Evolutionary conservation across 2,113 vertebrate genomes (phyloP).

Genomic region (Chionis minor): DNA sequence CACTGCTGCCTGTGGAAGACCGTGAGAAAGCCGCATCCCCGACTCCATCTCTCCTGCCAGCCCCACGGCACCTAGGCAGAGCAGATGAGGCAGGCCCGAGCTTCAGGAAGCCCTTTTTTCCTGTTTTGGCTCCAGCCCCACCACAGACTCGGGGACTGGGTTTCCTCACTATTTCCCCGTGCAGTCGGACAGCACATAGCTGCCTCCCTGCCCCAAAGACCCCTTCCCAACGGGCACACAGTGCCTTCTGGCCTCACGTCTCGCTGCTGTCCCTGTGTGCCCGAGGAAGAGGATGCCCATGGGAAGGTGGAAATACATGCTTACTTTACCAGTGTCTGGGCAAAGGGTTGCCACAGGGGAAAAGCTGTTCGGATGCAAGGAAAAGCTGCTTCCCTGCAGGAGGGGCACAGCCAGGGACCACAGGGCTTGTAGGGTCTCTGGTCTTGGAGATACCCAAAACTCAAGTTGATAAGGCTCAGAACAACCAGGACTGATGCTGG

Average conservation of each 20-base stretch:
- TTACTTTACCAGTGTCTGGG: too few relatives aligned
- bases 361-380: background rate
- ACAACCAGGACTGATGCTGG: background rate
- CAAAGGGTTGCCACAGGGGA: background rate
- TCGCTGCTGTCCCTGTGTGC: background rate
- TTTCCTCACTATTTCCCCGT: background rate
- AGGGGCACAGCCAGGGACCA: background rate
- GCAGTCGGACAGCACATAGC: background rate
- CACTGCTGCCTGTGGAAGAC: background rate
- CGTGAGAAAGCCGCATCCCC: background rate
- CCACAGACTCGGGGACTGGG: background rate
- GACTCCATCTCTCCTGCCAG: fast-evolving
- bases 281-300: background rate
- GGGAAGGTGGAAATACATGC: fast-evolving
- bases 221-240: background rate
- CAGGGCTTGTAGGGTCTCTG: background rate
- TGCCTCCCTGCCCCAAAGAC: fast-evolving
- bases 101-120: background rate
- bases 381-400: background rate
- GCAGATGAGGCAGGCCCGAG: fast-evolving
- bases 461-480: background rate
- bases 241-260: fast-evolving
- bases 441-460: background rate
- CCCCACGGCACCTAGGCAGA: background rate
- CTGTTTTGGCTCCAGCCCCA: background rate